A percentile compares a stretch with the other conserved stretches of the same genome.
These are phyloP conservation scores for Dichetophora obliterata DNA, from an alignment of 2,888 invertebrate species.

Conservation along the genomic window DNA sequence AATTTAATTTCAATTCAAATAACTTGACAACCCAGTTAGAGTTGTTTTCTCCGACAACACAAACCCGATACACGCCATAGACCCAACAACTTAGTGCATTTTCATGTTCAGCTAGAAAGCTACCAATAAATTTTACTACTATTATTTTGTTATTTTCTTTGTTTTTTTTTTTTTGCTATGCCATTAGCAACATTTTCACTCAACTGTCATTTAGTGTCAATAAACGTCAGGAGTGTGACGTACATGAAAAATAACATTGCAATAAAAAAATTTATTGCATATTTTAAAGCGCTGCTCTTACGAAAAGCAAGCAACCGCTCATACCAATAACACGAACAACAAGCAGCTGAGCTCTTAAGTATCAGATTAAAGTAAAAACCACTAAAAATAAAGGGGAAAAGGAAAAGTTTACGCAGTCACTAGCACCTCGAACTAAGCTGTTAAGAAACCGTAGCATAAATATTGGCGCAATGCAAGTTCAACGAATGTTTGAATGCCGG, in stretches of 20 bases:
- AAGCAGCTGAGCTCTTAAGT: too few relatives aligned
- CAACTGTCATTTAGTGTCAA: conserved; percentile 43
- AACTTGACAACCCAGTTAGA: too few relatives aligned
- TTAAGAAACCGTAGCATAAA: too few relatives aligned
- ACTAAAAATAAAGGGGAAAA: neutral
- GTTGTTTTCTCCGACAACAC: too few relatives aligned
- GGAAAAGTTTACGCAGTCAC: too few relatives aligned
- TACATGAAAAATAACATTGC: neutral
- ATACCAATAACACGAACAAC: neutral
- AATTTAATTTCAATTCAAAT: neutral
- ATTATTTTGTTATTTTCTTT: neutral
- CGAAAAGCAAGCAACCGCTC: neutral
- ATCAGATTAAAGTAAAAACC: too few relatives aligned
- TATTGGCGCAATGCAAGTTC: too few relatives aligned
- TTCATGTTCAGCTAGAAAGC: neutral
- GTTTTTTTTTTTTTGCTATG: too few relatives aligned
- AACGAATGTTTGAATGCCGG: too few relatives aligned
- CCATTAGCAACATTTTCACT: neutral
- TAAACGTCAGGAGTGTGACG: conserved; percentile 36
- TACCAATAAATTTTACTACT: neutral
- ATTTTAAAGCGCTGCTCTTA: conserved; percentile 15
- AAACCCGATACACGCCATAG: too few relatives aligned
- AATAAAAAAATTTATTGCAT: neutral
- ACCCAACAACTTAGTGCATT: neutral
- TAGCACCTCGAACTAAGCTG: too few relatives aligned